Evolutionary conservation across 2,113 vertebrate genomes (phyloP), one percentile per base, ranked within the genome.

Genomic region (Ondatra zibethicus): DNA sequence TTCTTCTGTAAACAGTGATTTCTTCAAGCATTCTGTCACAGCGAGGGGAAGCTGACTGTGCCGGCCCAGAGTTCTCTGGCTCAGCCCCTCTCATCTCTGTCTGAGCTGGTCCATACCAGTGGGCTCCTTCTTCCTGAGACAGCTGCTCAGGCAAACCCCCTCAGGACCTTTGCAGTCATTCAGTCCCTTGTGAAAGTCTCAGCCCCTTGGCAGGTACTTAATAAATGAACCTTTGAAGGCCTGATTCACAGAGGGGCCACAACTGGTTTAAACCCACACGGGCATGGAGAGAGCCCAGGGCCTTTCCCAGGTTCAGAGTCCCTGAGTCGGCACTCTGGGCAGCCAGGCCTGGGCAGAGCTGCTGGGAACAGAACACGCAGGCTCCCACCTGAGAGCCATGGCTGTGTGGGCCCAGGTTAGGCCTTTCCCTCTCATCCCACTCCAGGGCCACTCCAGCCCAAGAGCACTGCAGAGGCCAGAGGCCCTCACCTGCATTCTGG

Each of bases 311-410:
- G 25, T 36, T n/a, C 19, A 31, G 3, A 36, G 8, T 6, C 36
- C 3, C 7, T 0, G 63, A 82, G 29, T 19, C 10, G 36, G 29
- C 29, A 21, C 7, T 19, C 7, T 4, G 8, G 36, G 4, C 13
- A n/a, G 42, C 7, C 27, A 45, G 82, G 31, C 58, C 72, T 36
- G 14, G 4, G 58, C 27, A 33, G 72, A 93, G 45, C 61, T 63
- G 73, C 73, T 55, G 29, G 39, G 39, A 8, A 31, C 58, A 2
- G 39, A 8, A 31, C 58, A 2, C 5, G 21, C 36, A 8, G 25
- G 45, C 19, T 7, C n/a, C 65, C 0, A 0, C 29, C 45, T 36
- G 27, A 4, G 39, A 42, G 16, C 1, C 0, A 13, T 13, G 31
- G 2, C 7, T 3, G 6, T 4, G 50, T 11, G 0, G 70, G 58